Conservation (phyloP, 2,797 vertebrate genomes). For the Bufotes viridis region DNA sequence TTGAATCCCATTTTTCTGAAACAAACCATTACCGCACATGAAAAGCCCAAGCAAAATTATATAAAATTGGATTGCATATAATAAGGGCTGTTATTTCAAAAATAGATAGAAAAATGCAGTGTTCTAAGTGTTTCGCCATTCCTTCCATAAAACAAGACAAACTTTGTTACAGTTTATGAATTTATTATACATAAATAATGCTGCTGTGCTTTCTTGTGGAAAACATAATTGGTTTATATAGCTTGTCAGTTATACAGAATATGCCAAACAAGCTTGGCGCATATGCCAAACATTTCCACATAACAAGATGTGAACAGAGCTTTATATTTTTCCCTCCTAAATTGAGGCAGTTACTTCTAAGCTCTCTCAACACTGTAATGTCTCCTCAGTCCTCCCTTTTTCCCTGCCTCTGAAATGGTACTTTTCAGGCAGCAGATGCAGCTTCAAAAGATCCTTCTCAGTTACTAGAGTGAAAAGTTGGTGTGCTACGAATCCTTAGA, state of each 20-base stretch:
- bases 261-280: too few species aligned
- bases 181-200: constrained; percentile 1
- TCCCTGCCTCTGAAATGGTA: too few species aligned
- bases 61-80: constrained; percentile 39
- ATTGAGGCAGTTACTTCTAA: too few species aligned
- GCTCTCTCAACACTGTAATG: too few species aligned
- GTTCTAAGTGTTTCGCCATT: neutral
- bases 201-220: neutral
- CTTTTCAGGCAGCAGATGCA: too few species aligned
- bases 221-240: too few species aligned
- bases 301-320: neutral
- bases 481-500: too few species aligned
- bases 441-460: neutral
- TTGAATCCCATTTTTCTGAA: constrained; percentile 29
- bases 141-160: neutral
- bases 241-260: neutral
- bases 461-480: too few species aligned
- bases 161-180: neutral
- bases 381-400: too few species aligned
- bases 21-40: constrained; percentile 34
- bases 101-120: constrained; percentile 26
- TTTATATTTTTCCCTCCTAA: neutral
- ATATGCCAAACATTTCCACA: neutral
- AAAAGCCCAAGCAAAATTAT: constrained; percentile 43
- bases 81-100: constrained; percentile 30